phyloP scores from a whole-genome alignment of 2,888 invertebrate genomes.

The Chymomyza amoena region DNA sequence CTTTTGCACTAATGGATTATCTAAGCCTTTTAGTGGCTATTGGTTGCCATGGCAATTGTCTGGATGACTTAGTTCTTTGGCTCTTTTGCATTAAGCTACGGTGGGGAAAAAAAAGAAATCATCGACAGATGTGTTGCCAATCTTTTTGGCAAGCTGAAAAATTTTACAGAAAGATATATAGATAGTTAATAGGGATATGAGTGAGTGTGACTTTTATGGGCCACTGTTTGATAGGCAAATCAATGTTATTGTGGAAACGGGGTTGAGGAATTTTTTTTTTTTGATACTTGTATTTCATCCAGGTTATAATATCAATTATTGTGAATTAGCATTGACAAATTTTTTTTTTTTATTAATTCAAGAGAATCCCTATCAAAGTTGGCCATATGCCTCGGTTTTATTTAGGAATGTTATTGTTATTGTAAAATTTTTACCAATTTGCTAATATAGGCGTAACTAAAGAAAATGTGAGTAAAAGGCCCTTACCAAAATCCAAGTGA shows the following conservation, averaged over 20 bases:
- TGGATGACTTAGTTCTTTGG: constrained; percentile 3
- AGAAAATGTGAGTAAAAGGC: no score
- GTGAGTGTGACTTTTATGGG: constrained; percentile 2
- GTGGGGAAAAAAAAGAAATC: not conserved
- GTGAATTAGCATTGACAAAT: no score
- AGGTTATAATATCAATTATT: no score
- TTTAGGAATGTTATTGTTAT: no score
- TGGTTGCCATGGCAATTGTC: constrained; percentile 51
- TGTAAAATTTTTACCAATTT: no score
- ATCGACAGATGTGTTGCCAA: constrained; percentile 45
- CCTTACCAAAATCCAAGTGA: no score
- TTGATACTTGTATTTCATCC: no score
- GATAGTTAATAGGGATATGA: not conserved
- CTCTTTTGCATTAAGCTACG: not conserved
- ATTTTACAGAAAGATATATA: constrained; percentile 20
- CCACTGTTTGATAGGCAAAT: constrained; percentile 34
- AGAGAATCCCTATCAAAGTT: no score
- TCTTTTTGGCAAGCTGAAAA: constrained; percentile 35
- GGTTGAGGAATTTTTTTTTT: no score
- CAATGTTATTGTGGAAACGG: not conserved
- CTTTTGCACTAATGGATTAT: constrained; percentile 70
- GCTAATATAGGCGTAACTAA: no score
- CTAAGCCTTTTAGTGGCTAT: constrained; percentile 71
- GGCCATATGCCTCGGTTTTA: no score
- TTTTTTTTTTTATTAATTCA: no score